These are phyloP conservation scores for Calosoma granatense DNA, from an alignment of 1,140 invertebrate genomes.

Conservation along the genomic window DNA sequence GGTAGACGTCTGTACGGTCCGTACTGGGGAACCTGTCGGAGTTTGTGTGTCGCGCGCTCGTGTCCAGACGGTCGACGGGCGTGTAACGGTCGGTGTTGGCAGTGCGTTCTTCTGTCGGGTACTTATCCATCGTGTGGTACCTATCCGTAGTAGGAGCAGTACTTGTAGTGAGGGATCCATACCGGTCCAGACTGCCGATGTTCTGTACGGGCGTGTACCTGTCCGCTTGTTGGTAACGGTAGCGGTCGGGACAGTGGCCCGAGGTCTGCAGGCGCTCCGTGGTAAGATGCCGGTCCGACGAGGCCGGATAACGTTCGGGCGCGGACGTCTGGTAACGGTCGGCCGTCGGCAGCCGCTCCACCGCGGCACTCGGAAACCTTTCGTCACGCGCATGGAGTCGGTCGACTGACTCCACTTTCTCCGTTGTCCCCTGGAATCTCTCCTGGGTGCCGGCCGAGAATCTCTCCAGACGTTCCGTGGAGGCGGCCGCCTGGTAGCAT, in stretches of 20 bases:
- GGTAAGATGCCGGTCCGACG: conserved; percentile 7
- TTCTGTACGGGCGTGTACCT: conserved; percentile 22
- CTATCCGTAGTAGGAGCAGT: neutral
- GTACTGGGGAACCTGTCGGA: neutral
- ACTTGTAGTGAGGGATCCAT: conserved; percentile 10
- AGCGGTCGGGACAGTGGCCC: conserved; percentile 15
- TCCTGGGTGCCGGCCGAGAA: neutral
- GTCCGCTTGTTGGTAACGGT: conserved; percentile 19
- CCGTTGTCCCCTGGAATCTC: neutral
- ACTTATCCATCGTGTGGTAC: neutral
- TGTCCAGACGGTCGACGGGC: neutral
- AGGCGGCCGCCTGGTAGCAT: neutral
- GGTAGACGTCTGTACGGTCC: neutral
- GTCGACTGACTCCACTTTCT: neutral
- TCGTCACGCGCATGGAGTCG: neutral
- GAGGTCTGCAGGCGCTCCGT: neutral
- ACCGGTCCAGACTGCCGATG: conserved; percentile 24
- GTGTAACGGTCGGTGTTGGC: neutral
- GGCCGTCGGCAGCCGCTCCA: conserved; percentile 23
- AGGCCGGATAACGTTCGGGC: conserved; percentile 1
- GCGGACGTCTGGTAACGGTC: conserved; percentile 17
- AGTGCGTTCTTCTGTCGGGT: neutral
- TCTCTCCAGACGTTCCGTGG: neutral
- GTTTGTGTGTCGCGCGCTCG: neutral
- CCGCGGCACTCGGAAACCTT: conserved; percentile 16